Evolutionary conservation across 2,888 invertebrate species (phyloP), one percentile per base, ranked within the genome.

Genomic region (Ectemnius continuus): DNA sequence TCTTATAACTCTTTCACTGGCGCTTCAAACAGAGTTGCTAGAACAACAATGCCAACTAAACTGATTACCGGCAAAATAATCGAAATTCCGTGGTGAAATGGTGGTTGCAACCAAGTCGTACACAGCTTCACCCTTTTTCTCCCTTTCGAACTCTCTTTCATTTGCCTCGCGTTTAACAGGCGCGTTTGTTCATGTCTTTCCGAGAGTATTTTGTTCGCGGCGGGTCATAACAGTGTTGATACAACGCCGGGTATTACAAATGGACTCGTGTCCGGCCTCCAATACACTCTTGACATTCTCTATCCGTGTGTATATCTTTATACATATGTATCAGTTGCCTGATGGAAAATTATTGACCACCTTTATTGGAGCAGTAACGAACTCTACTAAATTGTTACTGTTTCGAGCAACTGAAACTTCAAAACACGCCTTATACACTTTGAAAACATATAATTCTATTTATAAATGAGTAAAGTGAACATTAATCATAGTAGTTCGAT

Each of bases 181-280:
- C 36, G 36, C 52, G 52, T 52, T 52, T 52, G 52, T 36, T 36
- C 52, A 52, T 5, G 16, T 52, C 16, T 52, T 52, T 16, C 52
- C 52, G 14, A 2, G 52, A 52, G 16, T 52, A 52, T 16, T 52
- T 52, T 52, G 52, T 52, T 16, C 52, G 52, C 52, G 52, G n/a
- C 52, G 52, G 52, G 52, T 52, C 52, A 52, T 16, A 52, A 52
- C 16, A 13, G 36, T 36, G 36, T 36, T 36, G 36, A 36, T 36
- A 36, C 36, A 36, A 8, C 36, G 36, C 36, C 36, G 36, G 36
- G 36, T 36, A 36, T 36, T 36, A 36, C 36, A 36, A 36, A 36
- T 36, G 36, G 36, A 36, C 36, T 36, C 36, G 36, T 36, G 36
- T 36, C 36, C 6, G 36, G 36, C 36, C 6, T 36, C 36, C 36